Conservation (phyloP, 2,888 invertebrate species). For the Dione vanillae region DNA sequence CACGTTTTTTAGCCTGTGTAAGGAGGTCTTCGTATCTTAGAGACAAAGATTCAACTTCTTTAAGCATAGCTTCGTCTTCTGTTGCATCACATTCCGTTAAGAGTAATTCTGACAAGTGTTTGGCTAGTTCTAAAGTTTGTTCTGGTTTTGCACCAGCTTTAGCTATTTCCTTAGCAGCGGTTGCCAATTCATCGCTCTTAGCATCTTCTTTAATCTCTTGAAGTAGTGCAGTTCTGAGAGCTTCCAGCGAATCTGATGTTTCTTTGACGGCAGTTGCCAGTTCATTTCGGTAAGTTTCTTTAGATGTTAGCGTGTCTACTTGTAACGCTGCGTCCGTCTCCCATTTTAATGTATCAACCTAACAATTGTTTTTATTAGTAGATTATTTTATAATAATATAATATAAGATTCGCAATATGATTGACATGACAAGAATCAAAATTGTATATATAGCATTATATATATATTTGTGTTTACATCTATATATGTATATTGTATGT, state of each 20-base stretch:
- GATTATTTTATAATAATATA: too few species aligned
- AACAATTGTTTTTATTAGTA: slow-evolving; percentile 46
- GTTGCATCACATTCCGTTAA: slow-evolving; percentile 89
- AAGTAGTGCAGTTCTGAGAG: slow-evolving; percentile 84
- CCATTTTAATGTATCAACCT: slow-evolving; percentile 90
- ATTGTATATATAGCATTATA: too few species aligned
- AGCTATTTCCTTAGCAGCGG: slow-evolving; percentile 88
- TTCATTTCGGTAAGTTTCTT: slow-evolving; percentile 92
- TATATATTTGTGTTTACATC: too few species aligned
- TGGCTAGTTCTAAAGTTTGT: slow-evolving; percentile 91
- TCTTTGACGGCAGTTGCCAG: slow-evolving; percentile 89
- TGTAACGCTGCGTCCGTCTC: slow-evolving; percentile 91
- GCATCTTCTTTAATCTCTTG: slow-evolving; percentile 76
- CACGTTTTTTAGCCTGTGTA: slow-evolving; percentile 88
- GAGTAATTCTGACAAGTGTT: slow-evolving; percentile 90
- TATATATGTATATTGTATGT: too few species aligned
- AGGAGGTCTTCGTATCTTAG: slow-evolving; percentile 88
- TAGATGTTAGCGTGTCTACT: slow-evolving; percentile 92
- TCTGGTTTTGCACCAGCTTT: slow-evolving; percentile 91
- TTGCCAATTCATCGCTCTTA: slow-evolving; percentile 84
- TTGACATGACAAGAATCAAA: too few species aligned
- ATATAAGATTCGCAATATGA: too few species aligned
- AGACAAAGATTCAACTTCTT: slow-evolving; percentile 86
- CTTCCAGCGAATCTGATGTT: slow-evolving; percentile 87
- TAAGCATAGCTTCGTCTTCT: slow-evolving; percentile 86